Percentiles rank a stretch among this genome's conserved stretches.
phyloP scores from a whole-genome alignment of 92 coral and sea anemone genomes.

The Palythoa caribaeorum region DNA sequence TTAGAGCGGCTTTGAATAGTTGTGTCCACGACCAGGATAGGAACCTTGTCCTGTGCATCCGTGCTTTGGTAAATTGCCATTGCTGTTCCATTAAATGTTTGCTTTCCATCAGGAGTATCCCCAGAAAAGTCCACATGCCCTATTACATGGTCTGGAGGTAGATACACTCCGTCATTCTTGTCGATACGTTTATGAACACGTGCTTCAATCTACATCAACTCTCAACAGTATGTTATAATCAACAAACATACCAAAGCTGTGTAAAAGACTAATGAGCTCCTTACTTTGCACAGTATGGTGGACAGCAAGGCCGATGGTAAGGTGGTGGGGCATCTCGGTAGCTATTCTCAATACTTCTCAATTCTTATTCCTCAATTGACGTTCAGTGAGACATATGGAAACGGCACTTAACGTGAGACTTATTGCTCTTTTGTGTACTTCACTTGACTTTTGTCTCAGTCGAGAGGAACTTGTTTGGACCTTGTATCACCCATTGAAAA shows the following conservation, averaged over 20 bases:
- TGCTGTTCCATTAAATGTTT: slow-evolving; percentile 23
- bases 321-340: background rate
- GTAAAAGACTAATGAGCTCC: slow-evolving; percentile 7
- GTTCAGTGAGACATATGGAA: no score
- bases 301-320: background rate
- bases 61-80: slow-evolving; percentile 45
- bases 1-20: slow-evolving; percentile 19
- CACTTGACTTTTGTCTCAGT: no score
- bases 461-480: no score
- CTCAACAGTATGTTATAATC: slow-evolving; percentile 42
- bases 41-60: slow-evolving; percentile 16
- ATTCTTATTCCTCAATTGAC: no score
- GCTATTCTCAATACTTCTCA: background rate
- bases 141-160: no score
- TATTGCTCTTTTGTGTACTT: no score
- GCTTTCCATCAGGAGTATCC: slow-evolving; percentile 7
- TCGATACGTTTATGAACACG: background rate
- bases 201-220: background rate
- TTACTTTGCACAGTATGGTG: slow-evolving; percentile 49
- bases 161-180: background rate
- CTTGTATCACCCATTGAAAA: no score
- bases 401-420: no score
- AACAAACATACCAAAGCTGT: slow-evolving; percentile 38
- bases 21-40: slow-evolving; percentile 2
- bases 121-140: background rate